phyloP scores from a whole-genome alignment of 2,113 vertebrate species.

The Anthoscopus minutus region DNA sequence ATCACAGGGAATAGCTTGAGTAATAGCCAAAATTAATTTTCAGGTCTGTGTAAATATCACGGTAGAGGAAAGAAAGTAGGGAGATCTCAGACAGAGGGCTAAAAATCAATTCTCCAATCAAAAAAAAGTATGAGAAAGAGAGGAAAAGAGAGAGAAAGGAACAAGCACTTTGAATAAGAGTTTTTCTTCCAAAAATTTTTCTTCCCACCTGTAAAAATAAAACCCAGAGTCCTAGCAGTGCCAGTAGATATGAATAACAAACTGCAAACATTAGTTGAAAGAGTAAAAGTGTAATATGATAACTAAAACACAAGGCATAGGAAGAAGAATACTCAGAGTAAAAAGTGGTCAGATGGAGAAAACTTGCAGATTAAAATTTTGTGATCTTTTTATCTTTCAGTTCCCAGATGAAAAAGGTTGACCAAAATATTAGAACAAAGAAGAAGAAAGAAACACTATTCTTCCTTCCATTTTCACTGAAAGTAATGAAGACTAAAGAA shows the following conservation, averaged over 20 bases:
- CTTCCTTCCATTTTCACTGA: neutral
- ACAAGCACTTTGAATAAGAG: neutral
- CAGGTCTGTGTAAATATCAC: neutral
- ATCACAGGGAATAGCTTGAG: neutral
- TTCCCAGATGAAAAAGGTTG: neutral
- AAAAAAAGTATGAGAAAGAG: neutral
- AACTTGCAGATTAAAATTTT: neutral
- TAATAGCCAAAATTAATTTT: slow-evolving; percentile 1
- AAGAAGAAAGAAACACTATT: neutral
- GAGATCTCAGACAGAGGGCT: neutral
- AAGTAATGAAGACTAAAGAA: neutral
- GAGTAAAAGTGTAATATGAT: neutral
- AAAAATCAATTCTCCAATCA: neutral
- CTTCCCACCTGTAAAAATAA: neutral
- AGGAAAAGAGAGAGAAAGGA: neutral
- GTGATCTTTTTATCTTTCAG: neutral
- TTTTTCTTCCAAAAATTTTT: neutral
- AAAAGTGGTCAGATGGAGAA: neutral
- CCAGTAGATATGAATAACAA: neutral
- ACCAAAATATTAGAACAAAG: neutral
- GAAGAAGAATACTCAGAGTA: neutral
- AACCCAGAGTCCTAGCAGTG: neutral
- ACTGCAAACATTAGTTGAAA: neutral
- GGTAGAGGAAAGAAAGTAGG: neutral
- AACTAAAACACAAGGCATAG: neutral